These are phyloP conservation scores for Cygnus olor DNA, from an alignment of 2,797 vertebrate species.

Conservation along the genomic window DNA sequence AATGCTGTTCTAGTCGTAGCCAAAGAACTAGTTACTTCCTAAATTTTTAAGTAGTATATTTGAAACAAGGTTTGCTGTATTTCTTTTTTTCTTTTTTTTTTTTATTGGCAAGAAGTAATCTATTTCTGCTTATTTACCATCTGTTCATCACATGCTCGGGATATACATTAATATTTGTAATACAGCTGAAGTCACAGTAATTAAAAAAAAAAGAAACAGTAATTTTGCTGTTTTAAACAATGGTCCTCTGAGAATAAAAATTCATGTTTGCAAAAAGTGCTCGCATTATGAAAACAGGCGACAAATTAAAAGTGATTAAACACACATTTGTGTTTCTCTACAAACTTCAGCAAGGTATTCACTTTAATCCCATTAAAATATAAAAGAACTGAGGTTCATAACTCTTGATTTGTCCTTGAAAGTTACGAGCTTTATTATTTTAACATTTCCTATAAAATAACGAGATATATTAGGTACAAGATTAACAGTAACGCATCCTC, in stretches of 20 bases:
- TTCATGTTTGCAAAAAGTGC: background rate
- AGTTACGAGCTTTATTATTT: background rate
- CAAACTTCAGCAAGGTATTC: background rate
- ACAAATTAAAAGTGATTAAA: constrained; percentile 10
- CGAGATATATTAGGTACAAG: background rate
- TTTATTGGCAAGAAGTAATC: constrained; percentile 31
- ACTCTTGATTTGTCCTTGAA: background rate
- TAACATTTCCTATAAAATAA: background rate
- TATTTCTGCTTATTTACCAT: background rate
- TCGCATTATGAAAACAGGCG: background rate
- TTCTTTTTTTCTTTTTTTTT: constrained; percentile 36
- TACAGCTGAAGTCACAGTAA: constrained; percentile 5
- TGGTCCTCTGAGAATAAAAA: constrained; percentile 4
- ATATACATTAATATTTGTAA: background rate
- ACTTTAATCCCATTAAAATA: background rate
- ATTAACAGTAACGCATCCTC: background rate
- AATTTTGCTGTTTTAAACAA: constrained; percentile 22
- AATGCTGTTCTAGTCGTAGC: background rate
- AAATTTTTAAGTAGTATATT: background rate
- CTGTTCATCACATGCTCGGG: background rate
- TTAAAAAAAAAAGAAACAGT: background rate
- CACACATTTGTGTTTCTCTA: background rate
- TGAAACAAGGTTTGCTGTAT: background rate
- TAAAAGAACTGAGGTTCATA: background rate
- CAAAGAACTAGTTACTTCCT: background rate